Evolutionary conservation across 2,888 invertebrate genomes (phyloP).

Genomic region (Clivina fossor): DNA sequence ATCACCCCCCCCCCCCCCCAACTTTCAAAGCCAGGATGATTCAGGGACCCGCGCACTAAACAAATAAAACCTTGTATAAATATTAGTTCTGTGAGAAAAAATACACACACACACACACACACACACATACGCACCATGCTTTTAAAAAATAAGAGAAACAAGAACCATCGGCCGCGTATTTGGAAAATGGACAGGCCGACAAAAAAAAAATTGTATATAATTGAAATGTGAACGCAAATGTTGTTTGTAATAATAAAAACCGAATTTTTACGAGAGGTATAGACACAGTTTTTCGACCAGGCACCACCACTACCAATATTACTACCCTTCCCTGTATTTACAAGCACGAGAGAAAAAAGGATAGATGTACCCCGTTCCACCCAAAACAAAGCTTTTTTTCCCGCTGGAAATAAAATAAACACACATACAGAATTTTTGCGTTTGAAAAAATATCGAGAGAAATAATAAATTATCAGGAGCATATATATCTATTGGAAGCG

Average conservation of each 20-base stretch:
- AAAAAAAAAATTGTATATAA: conserved; percentile 49
- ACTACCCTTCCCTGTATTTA: background rate
- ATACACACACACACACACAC: conserved; percentile 46
- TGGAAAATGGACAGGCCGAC: conserved; percentile 42
- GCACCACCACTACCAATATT: background rate
- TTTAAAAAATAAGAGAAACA: no score
- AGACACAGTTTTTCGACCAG: no score
- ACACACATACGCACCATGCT: no score
- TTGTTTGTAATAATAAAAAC: conserved; percentile 55
- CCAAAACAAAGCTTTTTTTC: conserved; percentile 31
- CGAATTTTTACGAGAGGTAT: conserved; percentile 54
- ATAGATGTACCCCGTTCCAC: conserved; percentile 10
- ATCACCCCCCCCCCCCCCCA: background rate
- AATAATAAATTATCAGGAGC: conserved; percentile 27
- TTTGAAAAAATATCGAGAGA: conserved; percentile 28
- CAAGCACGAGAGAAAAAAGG: background rate
- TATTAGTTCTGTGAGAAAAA: conserved; percentile 48
- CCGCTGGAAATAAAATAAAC: conserved; percentile 33
- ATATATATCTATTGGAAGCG: no score
- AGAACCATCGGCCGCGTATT: conserved; percentile 46
- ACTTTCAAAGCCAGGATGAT: no score
- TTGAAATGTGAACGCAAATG: conserved; percentile 52
- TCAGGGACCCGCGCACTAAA: conserved; percentile 44
- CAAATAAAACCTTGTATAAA: conserved; percentile 50
- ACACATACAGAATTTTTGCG: conserved; percentile 33